Percentiles rank a stretch among this genome's conserved stretches.
These are phyloP conservation scores for Thunnus albacares DNA, from an alignment of 2,797 vertebrate species.

Conservation along the genomic window DNA sequence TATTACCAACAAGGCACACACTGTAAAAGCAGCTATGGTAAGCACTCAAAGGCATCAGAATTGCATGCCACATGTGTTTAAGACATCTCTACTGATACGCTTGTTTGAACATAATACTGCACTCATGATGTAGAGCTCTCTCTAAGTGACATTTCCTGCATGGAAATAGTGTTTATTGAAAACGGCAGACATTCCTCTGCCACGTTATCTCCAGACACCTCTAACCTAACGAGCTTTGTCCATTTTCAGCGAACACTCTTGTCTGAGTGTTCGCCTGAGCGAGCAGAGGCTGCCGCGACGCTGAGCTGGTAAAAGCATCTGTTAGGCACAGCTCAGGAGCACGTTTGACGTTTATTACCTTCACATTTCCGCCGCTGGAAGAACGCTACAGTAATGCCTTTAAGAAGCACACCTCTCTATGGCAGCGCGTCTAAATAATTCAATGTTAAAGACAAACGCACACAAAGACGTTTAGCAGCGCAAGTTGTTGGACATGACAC, in stretches of 20 bases:
- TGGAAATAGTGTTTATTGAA: conserved; percentile 84
- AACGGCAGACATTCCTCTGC: conserved; percentile 82
- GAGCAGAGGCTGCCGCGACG: conserved; percentile 79
- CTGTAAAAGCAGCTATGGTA: conserved; percentile 41
- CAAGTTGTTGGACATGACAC: conserved; percentile 87
- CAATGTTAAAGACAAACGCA: conserved; percentile 83
- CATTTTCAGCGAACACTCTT: conserved; percentile 84
- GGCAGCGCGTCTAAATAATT: conserved; percentile 89
- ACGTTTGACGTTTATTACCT: conserved; percentile 87
- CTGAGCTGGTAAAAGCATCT: conserved; percentile 89
- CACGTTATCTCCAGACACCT: conserved; percentile 85
- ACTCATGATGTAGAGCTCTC: conserved; percentile 73
- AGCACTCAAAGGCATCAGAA: conserved; percentile 27
- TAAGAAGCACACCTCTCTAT: conserved; percentile 83
- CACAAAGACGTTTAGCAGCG: conserved; percentile 83
- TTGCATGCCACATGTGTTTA: conserved; percentile 59
- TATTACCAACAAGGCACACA: conserved; percentile 47
- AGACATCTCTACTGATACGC: conserved; percentile 72
- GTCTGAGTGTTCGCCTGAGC: conserved; percentile 80
- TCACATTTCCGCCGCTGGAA: conserved; percentile 82
- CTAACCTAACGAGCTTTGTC: conserved; percentile 88
- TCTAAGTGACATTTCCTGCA: conserved; percentile 81
- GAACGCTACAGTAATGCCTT: conserved; percentile 80
- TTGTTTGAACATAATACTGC: conserved; percentile 74
- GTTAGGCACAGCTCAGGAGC: conserved; percentile 85